phyloP scores from a whole-genome alignment of 2,797 vertebrate species.

The Chaetophractus vellerosus region DNA sequence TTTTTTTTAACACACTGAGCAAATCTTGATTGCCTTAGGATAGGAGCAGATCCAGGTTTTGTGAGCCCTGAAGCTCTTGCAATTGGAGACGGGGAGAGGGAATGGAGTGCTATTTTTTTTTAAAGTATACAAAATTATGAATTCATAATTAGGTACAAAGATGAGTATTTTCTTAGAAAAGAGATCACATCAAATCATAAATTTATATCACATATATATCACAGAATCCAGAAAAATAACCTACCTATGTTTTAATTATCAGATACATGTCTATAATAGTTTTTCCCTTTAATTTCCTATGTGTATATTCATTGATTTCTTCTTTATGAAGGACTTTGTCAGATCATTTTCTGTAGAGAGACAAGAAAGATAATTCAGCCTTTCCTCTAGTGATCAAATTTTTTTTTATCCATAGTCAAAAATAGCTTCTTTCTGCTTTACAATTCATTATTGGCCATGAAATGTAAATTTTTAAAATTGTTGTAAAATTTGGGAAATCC shows the following conservation, averaged over 20 bases:
- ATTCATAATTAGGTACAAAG: slow-evolving; percentile 55
- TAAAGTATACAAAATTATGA: not conserved
- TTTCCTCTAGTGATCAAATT: slow-evolving; percentile 57
- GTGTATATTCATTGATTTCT: slow-evolving; percentile 40
- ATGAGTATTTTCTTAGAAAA: slow-evolving; percentile 41
- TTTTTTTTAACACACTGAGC: slow-evolving; percentile 49
- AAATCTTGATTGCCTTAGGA: not conserved
- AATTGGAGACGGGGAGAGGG: no score
- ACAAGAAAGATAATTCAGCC: slow-evolving; percentile 62
- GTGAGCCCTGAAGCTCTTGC: not conserved
- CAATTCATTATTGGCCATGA: slow-evolving; percentile 22
- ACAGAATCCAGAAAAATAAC: slow-evolving; percentile 39
- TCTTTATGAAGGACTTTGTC: slow-evolving; percentile 21
- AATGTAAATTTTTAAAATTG: slow-evolving; percentile 27
- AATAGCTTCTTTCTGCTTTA: slow-evolving; percentile 47
- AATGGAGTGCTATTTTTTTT: not conserved
- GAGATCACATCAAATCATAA: not conserved
- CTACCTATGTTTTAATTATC: slow-evolving; percentile 29
- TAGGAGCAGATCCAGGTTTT: not conserved
- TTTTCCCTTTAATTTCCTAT: slow-evolving; percentile 24
- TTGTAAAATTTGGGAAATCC: slow-evolving; percentile 26
- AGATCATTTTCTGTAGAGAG: slow-evolving; percentile 43
- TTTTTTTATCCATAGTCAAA: slow-evolving; percentile 41
- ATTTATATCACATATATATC: not conserved
- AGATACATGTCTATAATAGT: not conserved